Base-by-base conservation (phyloP, 2,113 vertebrate genomes). In the Podilymbus podiceps region DNA sequence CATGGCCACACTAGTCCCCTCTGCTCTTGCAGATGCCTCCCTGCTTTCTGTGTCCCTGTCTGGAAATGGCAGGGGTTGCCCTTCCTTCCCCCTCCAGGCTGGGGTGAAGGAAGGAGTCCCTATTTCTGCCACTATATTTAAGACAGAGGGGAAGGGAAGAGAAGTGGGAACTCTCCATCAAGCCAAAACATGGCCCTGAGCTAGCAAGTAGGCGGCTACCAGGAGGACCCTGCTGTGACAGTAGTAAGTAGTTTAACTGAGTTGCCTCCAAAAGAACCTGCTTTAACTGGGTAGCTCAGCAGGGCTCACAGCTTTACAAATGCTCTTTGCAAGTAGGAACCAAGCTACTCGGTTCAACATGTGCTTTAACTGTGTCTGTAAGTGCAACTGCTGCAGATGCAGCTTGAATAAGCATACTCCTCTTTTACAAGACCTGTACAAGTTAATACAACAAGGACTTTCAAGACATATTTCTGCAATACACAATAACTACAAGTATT, bases 1-100 rank as follows among this genome's bases (percentile, higher is more conserved):
- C 33, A 47, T 0, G 0, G 22, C 30, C 3, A 0, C 63, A 63
- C 9, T 15, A 58, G 27, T 2, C 8, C 15, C 15, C 6, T 38
- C 44, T 55, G 27, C 15, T 58, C n/a, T 74, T 62, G 15, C 16
- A 47, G 16, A 27, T 38, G 11, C 11, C 20, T 75, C 20, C 22
- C 33, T 47, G 30, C 35, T 53, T 72, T 85, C 52, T 40, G 17
- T 11, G 9, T 53, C n/a, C 8, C 50, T 50, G 2, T 18, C 9
- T n/a, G 2, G 18, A 47, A 9, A 42, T 10, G 15, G 12, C 14
- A 71, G 19, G 1, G 0, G 6, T 33, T n/a, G 6, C 15, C 17
- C 25, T 40, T 40, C 28, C 30, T 85, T 64, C 59, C 6, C n/a
- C 59, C 28, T 74, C 6, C 64, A 60, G 31, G 28, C 6, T 75